Evolutionary conservation across 2,113 vertebrate species (phyloP), one percentile per base, ranked within the genome.

Genomic region (Hypanus sabinus): DNA sequence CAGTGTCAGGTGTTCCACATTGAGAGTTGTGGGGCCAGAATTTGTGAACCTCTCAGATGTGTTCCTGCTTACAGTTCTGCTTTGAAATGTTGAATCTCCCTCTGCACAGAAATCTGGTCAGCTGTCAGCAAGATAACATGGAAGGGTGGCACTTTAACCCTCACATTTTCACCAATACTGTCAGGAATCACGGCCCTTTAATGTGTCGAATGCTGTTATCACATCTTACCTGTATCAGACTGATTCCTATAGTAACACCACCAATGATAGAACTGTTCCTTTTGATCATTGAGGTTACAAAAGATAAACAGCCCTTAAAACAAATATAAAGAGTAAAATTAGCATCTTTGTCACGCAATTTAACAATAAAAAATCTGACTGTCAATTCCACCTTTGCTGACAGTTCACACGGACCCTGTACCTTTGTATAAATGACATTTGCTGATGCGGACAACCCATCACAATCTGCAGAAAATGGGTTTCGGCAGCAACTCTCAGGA

Each of bases 161-260:
- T 57, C 38, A 5, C 81, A 57, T 12, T 57, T 46, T 85, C 27
- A 85, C 9, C 46, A 6, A 81, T 33, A 22, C 46, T 55, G 7
- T 1, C 36, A 46, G 55, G 55, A 83, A 46, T 22, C 20, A 11
- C 5, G 68, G 5, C 30, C 4, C 62, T 76, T 65, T 36, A 80
- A 90, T 20, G 6, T n/a, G 30, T 36, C 24, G 4, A 55, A 9
- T 46, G 80, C 22, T 9, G 27, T 85, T 57, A n/a, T 10, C 38
- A 38, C 62, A 93, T 20, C 91, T 27, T 93, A 93, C 91, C 91
- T 93, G 68, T 73, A 93, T 73, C 30, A 93, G 0, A 27, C 68
- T 27, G 55, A 93, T 93, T 10, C 70, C 91, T 38, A 93, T 20
- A 46, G 68, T 36, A 30, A 73, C 70, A 9, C 91, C 91, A 75